Conservation (phyloP, 2,888 invertebrate genomes). For the Aelia acuminata region DNA sequence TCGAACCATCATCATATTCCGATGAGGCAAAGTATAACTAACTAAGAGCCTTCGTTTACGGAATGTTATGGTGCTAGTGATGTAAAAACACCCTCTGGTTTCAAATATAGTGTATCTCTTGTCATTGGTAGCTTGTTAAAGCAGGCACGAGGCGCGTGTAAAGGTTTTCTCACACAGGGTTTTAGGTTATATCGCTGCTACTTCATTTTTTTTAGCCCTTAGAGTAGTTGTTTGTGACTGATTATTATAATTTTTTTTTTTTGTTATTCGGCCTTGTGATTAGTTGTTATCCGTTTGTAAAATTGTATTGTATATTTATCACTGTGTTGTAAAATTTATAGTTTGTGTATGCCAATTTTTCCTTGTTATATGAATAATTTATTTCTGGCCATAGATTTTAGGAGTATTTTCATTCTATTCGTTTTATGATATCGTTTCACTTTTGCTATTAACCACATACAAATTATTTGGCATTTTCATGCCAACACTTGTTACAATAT, state of each 20-base stretch:
- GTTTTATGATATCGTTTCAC: background rate
- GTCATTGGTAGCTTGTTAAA: background rate
- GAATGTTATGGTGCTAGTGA: background rate
- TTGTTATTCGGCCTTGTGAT: background rate
- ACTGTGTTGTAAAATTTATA: background rate
- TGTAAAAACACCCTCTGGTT: background rate
- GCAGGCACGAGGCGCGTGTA: background rate
- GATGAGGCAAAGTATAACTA: background rate
- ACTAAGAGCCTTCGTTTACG: background rate
- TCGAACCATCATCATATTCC: background rate
- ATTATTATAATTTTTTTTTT: conserved; percentile 13
- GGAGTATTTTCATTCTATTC: background rate
- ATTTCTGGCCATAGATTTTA: background rate
- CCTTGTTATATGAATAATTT: background rate
- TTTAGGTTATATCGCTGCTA: conserved; percentile 17
- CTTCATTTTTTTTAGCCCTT: background rate
- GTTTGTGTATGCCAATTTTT: background rate
- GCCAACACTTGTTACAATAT: background rate
- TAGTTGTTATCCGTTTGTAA: conserved; percentile 28
- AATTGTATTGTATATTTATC: conserved; percentile 39
- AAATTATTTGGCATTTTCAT: background rate
- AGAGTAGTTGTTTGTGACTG: conserved; percentile 26
- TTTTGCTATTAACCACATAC: background rate
- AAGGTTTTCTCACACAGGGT: conserved; percentile 34
- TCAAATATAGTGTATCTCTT: background rate